A percentile compares a stretch with the other conserved stretches of the same genome.
Evolutionary conservation across 2,797 vertebrate species (phyloP).

Genomic region (Sphenopsis melanotis): DNA sequence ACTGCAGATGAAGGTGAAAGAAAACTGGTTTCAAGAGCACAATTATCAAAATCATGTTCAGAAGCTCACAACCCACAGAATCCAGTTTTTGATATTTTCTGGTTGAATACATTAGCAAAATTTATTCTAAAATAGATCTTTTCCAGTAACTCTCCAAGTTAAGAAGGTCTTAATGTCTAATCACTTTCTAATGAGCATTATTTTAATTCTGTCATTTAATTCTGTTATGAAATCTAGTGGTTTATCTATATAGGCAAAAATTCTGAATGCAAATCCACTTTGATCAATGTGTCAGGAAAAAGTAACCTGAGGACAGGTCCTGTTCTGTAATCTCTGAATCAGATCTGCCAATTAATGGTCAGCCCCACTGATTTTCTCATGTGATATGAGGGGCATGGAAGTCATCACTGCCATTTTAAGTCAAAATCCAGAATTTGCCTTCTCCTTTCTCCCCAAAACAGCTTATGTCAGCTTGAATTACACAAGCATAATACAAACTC

Average conservation of each 20-base stretch:
- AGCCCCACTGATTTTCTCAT: background rate
- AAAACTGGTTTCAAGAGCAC: background rate
- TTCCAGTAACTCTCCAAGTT: background rate
- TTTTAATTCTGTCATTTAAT: background rate
- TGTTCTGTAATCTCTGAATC: background rate
- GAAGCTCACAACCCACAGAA: background rate
- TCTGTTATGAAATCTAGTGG: background rate
- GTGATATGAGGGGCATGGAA: background rate
- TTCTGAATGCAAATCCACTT: background rate
- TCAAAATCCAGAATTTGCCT: background rate
- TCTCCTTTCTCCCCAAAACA: background rate
- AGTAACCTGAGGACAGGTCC: background rate
- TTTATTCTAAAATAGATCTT: background rate
- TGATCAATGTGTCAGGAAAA: background rate
- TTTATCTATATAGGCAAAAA: background rate
- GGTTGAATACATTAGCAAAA: background rate
- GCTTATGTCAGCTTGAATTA: constrained; percentile 53
- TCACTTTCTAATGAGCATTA: background rate
- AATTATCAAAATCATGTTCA: background rate
- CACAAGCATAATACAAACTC: background rate
- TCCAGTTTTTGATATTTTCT: background rate
- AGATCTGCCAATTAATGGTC: background rate
- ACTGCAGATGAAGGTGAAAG: background rate
- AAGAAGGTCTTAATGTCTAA: background rate
- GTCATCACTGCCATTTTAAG: background rate